phyloP scores from a whole-genome alignment of 2,888 invertebrate species.

The Dorcus hopei region DNA sequence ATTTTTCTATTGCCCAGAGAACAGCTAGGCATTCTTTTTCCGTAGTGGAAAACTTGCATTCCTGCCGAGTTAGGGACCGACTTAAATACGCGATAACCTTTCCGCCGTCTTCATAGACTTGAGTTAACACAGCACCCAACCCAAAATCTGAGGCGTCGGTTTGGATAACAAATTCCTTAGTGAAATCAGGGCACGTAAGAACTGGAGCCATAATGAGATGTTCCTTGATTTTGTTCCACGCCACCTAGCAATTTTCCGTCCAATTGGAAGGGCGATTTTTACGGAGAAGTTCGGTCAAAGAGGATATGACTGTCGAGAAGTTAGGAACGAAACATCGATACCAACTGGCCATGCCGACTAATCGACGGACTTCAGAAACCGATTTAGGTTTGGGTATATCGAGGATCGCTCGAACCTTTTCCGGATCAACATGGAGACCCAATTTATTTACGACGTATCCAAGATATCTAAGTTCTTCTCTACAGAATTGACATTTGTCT shows the following conservation, averaged over 20 bases:
- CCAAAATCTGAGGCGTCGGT: slow-evolving; percentile 16
- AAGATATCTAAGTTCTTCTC: slow-evolving; percentile 26
- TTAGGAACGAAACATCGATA: slow-evolving; percentile 29
- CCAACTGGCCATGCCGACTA: slow-evolving; percentile 35
- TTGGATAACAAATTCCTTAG: slow-evolving; percentile 19
- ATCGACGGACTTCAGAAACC: slow-evolving; percentile 24
- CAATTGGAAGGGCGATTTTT: slow-evolving; percentile 20
- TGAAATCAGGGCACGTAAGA: slow-evolving; percentile 22
- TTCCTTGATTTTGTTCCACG: neutral
- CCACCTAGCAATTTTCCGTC: slow-evolving; percentile 19
- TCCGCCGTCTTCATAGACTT: slow-evolving; percentile 22
- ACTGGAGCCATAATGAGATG: no score
- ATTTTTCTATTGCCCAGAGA: slow-evolving; percentile 24
- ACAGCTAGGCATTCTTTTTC: slow-evolving; percentile 24
- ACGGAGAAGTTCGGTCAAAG: slow-evolving; percentile 2
- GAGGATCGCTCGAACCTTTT: slow-evolving; percentile 21
- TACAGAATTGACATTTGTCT: slow-evolving; percentile 27
- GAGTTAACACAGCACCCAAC: slow-evolving; percentile 20
- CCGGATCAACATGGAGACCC: slow-evolving; percentile 25
- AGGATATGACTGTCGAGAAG: slow-evolving; percentile 1
- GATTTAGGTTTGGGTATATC: slow-evolving; percentile 27
- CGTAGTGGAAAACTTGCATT: slow-evolving; percentile 21
- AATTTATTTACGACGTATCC: slow-evolving; percentile 31
- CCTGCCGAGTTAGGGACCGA: slow-evolving; percentile 16
- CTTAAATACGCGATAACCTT: slow-evolving; percentile 22